Conservation (phyloP, 2,888 invertebrate genomes). For the Oithona nana region DNA sequence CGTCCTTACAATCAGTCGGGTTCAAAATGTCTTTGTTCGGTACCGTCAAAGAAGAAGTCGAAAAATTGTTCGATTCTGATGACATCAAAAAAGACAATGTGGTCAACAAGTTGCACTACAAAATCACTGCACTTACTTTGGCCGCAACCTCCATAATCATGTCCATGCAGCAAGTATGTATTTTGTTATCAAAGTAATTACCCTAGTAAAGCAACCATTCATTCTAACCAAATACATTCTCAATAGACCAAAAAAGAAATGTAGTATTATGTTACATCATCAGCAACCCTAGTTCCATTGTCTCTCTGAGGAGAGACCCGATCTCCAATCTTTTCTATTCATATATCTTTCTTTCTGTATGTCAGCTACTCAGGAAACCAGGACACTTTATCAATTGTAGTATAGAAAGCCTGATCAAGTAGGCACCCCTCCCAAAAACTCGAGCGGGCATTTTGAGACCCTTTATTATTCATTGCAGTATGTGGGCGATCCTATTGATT, state of each 20-base stretch:
- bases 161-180: not conserved
- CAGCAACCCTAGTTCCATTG: too few species aligned
- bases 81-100: not conserved
- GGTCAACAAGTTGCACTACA: not conserved
- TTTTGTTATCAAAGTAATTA: not conserved
- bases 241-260: too few species aligned
- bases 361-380: too few species aligned
- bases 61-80: not conserved
- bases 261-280: too few species aligned
- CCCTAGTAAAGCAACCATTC: not conserved
- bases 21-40: not conserved
- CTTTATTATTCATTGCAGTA: conserved; percentile 1
- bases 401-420: too few species aligned
- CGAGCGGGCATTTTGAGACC: too few species aligned
- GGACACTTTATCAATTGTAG: too few species aligned
- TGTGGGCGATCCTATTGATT: conserved; percentile 10
- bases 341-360: too few species aligned
- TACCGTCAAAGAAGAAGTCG: not conserved
- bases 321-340: too few species aligned
- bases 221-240: not conserved
- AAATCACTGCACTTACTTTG: not conserved
- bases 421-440: too few species aligned
- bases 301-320: too few species aligned
- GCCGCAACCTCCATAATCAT: not conserved
- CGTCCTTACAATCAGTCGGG: too few species aligned